Base-by-base conservation (phyloP, 2,113 vertebrate species). In the Scomber japonicus region DNA sequence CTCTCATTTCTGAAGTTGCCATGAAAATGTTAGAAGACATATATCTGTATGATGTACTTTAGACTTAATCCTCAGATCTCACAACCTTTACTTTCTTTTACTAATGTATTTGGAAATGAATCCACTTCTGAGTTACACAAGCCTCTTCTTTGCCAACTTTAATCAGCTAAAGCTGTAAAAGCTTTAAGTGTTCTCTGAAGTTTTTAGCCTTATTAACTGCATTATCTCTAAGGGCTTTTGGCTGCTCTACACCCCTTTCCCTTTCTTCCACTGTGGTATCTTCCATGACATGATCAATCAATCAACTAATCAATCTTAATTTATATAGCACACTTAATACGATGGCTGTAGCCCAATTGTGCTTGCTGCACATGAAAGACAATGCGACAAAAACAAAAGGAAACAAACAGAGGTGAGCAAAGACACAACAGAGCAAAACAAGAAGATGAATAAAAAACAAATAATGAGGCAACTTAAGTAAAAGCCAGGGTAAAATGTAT, bases 161-260 rank as follows among this genome's bases (percentile, higher is more conserved):
- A 83, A 86, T 86, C 73, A 80, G 48, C 31, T 60, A 11, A 69
- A 76, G 65, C 65, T 66, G 46, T n/a, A 68, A 45, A 30, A 71
- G 82, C 59, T 84, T 70, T 35, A 62, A 64, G 17, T 59, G 67
- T 67, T 81, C 68, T 55, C 56, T 0, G 2, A 84, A 9, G 40
- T 81, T 73, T 66, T 82, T 60, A 49, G 44, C 50, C 59, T 40
- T 11, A 60, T 61, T 31, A 61, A 80, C 31, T 12, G 7, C 35
- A 79, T 71, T 40, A 64, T 53, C 3, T 15, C 62, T 80, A n/a
- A 75, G 77, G n/a, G 51, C 1, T 57, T 74, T 53, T 75, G 60
- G 74, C 71, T 77, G 65, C 27, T 21, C 27, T 67, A 63, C 54
- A 68, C 24, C 15, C 8, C 3, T 74, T 85, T 73, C 40, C 48